Base-by-base conservation (phyloP, 2,797 vertebrate genomes). In the Siniperca scherzeri region DNA sequence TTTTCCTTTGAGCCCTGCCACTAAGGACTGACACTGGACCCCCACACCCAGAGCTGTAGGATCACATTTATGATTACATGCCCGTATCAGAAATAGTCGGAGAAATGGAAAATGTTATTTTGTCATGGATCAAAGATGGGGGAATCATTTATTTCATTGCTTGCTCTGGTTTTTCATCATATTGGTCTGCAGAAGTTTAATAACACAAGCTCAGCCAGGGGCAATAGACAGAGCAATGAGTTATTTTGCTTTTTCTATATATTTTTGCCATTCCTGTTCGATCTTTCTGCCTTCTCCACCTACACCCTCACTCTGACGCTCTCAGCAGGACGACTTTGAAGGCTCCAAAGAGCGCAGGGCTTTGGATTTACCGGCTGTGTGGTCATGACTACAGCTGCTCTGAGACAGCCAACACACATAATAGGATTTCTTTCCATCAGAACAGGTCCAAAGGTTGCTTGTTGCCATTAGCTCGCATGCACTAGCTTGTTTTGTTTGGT, bases 1-100 rank as follows among this genome's bases (percentile, higher is more conserved):
- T 90, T 96, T 36, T 93, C 96, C 33, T 97, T 96, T 57, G 95
- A 96, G 64, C 96, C 96, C 73, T 97, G 97, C 85, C 96, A 96
- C 89, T 97, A 83, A 89, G 59, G 72, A 27, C 22, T 12, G 53
- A 44, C 21, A 2, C 40, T 2, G 30, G 42, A 65, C 27, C 38
- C 25, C n/a, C 25, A 27, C 59, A 30, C 16, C 25, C 21, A 61
- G 44, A 42, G 22, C 42, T 55, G 0, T n/a, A 59, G 72, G 22
- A 38, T 74, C 78, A 66, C 10, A n/a, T 36, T 66, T 69, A 12
- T 33, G 14, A 71, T 61, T 10, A 69, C 70, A 62, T 22, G 16
- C 12, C 30, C 59, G 33, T 27, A 38, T 80, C 68, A 70, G 22
- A 74, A 59, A 48, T 33, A 60, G 60, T 21, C 0, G 21, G 22